These are phyloP conservation scores for Aythya baeri DNA, from an alignment of 2,113 vertebrate species.

Conservation along the genomic window DNA sequence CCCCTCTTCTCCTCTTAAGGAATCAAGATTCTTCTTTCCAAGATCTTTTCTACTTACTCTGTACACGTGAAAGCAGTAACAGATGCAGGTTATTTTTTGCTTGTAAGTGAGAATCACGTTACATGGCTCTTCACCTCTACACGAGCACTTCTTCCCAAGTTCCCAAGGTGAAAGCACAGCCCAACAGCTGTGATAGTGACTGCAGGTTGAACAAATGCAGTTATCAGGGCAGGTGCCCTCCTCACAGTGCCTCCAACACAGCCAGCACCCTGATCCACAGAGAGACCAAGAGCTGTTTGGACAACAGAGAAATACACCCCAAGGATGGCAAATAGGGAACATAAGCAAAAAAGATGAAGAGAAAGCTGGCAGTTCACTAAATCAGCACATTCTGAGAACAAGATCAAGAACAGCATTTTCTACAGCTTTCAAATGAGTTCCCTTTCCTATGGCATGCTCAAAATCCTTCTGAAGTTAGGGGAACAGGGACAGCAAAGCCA, in stretches of 20 bases:
- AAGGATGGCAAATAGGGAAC: background rate
- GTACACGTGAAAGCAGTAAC: background rate
- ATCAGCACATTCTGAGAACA: accelerated
- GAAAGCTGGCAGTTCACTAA: background rate
- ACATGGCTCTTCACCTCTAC: background rate
- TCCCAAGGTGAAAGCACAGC: background rate
- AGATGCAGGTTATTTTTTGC: slow-evolving; percentile 53
- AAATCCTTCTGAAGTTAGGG: background rate
- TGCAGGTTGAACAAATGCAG: background rate
- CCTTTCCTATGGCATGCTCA: background rate
- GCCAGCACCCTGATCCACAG: accelerated
- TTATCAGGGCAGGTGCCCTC: accelerated
- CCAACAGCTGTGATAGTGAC: accelerated
- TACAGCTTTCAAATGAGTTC: background rate
- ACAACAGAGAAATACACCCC: accelerated
- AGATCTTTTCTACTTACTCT: background rate
- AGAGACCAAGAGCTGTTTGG: background rate
- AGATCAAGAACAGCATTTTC: background rate
- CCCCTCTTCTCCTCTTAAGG: background rate
- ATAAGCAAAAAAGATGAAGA: accelerated
- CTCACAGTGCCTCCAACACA: background rate
- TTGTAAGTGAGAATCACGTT: background rate
- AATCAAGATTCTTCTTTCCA: slow-evolving; percentile 30
- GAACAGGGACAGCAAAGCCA: background rate
- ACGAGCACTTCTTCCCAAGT: background rate